phyloP scores from a whole-genome alignment of 2,113 vertebrate species.

The Lonchura striata region DNA sequence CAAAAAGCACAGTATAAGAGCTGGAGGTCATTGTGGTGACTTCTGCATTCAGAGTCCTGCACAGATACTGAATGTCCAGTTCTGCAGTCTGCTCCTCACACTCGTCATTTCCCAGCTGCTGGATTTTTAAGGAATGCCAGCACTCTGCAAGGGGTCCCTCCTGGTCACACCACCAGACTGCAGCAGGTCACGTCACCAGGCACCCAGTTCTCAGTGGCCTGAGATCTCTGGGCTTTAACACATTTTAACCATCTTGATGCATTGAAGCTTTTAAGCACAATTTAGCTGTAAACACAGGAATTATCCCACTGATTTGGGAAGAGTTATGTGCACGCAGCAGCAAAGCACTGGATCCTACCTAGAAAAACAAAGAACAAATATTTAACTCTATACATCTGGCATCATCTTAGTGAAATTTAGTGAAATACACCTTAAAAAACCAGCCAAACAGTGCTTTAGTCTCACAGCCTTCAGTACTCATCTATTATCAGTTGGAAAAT shows the following conservation, averaged over 20 bases:
- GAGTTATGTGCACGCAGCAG: background rate
- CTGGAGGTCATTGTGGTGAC: background rate
- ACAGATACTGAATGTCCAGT: background rate
- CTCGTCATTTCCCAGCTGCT: background rate
- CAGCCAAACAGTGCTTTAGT: background rate
- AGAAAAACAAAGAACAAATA: background rate
- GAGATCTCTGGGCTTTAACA: background rate
- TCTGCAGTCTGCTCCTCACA: background rate
- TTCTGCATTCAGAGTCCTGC: background rate
- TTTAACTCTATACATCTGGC: background rate
- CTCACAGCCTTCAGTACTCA: fast-evolving
- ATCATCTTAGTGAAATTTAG: background rate
- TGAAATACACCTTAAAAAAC: background rate
- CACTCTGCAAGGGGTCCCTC: fast-evolving
- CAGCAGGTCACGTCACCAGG: background rate
- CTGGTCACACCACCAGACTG: fast-evolving
- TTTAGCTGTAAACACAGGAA: background rate
- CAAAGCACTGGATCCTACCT: background rate
- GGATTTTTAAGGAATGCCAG: background rate
- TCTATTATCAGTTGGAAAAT: background rate
- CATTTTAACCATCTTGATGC: background rate
- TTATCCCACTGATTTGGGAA: background rate
- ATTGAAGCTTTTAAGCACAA: background rate
- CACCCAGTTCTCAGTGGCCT: background rate
- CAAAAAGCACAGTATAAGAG: background rate